These are phyloP conservation scores for Chamaetylas fuelleborni DNA, from an alignment of 2,113 vertebrate genomes.

Conservation along the genomic window DNA sequence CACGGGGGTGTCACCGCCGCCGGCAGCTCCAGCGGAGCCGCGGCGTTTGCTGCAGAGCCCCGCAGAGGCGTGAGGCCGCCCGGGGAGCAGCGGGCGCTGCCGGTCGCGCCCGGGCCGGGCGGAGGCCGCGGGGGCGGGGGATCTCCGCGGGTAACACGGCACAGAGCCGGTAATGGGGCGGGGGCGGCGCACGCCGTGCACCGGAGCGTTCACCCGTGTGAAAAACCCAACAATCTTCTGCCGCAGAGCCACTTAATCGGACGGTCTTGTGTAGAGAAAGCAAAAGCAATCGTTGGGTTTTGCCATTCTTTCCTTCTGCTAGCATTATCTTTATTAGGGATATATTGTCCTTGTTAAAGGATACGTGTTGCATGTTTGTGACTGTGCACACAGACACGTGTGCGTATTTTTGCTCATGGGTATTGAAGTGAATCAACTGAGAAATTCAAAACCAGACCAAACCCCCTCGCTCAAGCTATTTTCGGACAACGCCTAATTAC, in stretches of 20 bases:
- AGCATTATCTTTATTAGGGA: not conserved
- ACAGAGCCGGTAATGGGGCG: not conserved
- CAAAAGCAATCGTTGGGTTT: not conserved
- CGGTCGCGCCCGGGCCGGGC: too few species aligned
- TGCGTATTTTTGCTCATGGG: not conserved
- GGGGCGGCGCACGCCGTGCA: rapidly evolving
- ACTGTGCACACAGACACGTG: too few species aligned
- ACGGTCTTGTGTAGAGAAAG: not conserved
- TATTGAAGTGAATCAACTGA: not conserved
- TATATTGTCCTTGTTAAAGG: not conserved
- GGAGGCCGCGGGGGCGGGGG: not conserved
- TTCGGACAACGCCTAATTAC: not conserved
- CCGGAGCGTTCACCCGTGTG: rapidly evolving
- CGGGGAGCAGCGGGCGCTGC: not conserved
- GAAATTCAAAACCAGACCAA: not conserved
- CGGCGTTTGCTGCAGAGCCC: too few species aligned
- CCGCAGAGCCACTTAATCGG: not conserved
- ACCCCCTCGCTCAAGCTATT: not conserved
- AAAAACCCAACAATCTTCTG: not conserved
- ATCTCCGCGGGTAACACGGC: not conserved
- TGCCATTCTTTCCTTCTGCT: not conserved
- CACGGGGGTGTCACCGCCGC: not conserved
- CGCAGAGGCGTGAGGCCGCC: not conserved
- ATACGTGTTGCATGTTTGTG: rapidly evolving
- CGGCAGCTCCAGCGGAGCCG: not conserved